Base-by-base conservation (phyloP, 2,888 invertebrate species). In the Papilio protenor region DNA sequence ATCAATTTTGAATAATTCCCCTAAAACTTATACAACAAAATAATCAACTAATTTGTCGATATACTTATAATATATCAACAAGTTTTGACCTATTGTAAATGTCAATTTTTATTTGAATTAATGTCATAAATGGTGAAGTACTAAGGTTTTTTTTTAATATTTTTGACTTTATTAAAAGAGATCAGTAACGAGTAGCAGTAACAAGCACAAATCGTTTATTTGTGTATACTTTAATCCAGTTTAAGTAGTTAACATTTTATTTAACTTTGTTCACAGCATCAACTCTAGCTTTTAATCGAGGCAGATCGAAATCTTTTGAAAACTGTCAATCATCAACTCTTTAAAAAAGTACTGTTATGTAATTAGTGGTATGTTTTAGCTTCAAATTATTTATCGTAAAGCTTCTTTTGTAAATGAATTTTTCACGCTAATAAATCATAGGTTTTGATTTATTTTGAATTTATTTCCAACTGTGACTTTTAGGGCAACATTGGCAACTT, bases 1-100 rank as follows among this genome's bases (percentile, higher is more conserved):
- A 92, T 93, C 93, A 93, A 94, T 94, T 89, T 91, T 94, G 91
- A 87, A 86, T 83, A 80, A 82, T 84, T 85, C 81, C 79, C 79
- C 77, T 61, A 79, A 78, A 80, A 73, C 77, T 77, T 77, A 77
- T 77, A 75, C 80, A 79, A 82, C 81, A 78, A 80, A 73, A 80
- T 77, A 21, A 52, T 71, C 16, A 78, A 76, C 16, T 14, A 23
- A 47, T 76, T 57, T 71, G 45, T 21, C 21, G 55, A 69, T 59
- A 59, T 75, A 55, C 59, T 73, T 55, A n/a, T 61, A 73, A 18
- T 14, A 61, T 33, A 40, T 59, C 21, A 21, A 71, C 40, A 69
- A 69, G 4, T 69, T 75, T 27, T 27, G 21, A 49, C 33, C 45
- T 45, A 21, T 69, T 69, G 21, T 66, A 73, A 52, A 66, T 16